Evolutionary conservation across 2,888 invertebrate species (phyloP), one percentile per base, ranked within the genome.

Genomic region (Pyrrhia umbra): DNA sequence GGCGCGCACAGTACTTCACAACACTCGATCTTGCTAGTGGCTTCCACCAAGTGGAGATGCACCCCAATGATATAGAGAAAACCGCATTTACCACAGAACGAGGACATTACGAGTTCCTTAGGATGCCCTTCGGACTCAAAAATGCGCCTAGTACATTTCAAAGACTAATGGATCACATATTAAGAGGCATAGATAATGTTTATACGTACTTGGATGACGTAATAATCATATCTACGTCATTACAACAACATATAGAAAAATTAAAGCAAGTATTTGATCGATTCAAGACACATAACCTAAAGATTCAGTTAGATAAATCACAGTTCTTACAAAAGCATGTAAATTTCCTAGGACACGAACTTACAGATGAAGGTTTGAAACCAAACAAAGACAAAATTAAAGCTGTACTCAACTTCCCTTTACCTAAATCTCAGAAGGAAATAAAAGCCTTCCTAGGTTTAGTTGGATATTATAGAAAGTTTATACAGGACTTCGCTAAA

Each of bases 61-160:
- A 67, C 8, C 39, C 52, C 0, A 50, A 77, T 0, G 81, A 84
- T 21, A 67, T 79, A 10, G 72, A 80, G 52, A 85, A 86, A 68
- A 85, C 86, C 0, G 86, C 83, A 5, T 86, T 88, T 34, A 63
- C 67, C 0, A 84, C 76, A 3, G 81, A 83, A 1, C 58, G 74
- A 18, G 84, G 84, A 9, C 86, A 87, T 30, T 86, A 80, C 21
- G 85, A 87, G 61, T 86, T 52, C n/a, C n/a, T n/a, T n/a, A n/a
- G n/a, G n/a, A n/a, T n/a, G n/a, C n/a, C n/a, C n/a, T n/a, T n/a
- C n/a, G 85, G 84, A 4, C 21, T 86, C 1, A 85, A 61, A 75
- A 84, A 80, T 23, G n/a, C n/a, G n/a, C 86, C 85, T 0, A 77
- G 78, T 20, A 84, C 83, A 0, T 87, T 87, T 52, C 87, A 89